A percentile compares a stretch with the other conserved stretches of the same genome.
These are phyloP conservation scores for Andinoacara biseriatus DNA, from an alignment of 2,113 vertebrate species.

Conservation along the genomic window DNA sequence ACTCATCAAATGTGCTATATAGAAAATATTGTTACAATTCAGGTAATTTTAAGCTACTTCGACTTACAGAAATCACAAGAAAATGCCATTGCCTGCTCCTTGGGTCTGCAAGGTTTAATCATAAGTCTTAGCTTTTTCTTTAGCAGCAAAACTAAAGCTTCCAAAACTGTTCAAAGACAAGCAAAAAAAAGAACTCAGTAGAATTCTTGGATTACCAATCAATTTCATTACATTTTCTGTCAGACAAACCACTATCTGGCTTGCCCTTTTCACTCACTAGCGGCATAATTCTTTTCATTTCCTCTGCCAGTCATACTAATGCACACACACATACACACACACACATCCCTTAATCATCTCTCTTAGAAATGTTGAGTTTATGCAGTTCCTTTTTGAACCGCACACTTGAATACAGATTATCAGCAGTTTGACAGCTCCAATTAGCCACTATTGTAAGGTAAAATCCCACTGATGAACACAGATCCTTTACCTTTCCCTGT, in stretches of 20 bases:
- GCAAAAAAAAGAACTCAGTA: background rate
- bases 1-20: background rate
- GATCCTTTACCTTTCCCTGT: constrained; percentile 26
- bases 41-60: background rate
- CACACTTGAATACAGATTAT: constrained; percentile 47
- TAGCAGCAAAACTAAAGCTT: background rate
- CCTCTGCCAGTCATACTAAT: background rate
- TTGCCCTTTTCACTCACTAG: constrained; percentile 28
- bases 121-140: background rate
- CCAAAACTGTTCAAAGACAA: constrained; percentile 24
- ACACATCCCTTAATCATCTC: constrained; percentile 36
- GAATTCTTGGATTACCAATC: constrained; percentile 27
- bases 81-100: background rate
- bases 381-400: constrained; percentile 17
- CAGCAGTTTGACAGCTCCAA: constrained; percentile 55
- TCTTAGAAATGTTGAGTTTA: constrained; percentile 35
- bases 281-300: constrained; percentile 8
- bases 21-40: background rate
- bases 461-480: constrained; percentile 13
- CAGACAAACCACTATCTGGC: constrained; percentile 15
- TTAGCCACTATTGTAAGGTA: constrained; percentile 56
- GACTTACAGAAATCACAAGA: background rate
- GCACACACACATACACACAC: background rate
- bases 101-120: constrained; percentile 5
- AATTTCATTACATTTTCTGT: constrained; percentile 45